Evolutionary conservation across 2,888 invertebrate genomes (phyloP), one percentile per base, ranked within the genome.

Genomic region (Cylindroiulus punctatus): DNA sequence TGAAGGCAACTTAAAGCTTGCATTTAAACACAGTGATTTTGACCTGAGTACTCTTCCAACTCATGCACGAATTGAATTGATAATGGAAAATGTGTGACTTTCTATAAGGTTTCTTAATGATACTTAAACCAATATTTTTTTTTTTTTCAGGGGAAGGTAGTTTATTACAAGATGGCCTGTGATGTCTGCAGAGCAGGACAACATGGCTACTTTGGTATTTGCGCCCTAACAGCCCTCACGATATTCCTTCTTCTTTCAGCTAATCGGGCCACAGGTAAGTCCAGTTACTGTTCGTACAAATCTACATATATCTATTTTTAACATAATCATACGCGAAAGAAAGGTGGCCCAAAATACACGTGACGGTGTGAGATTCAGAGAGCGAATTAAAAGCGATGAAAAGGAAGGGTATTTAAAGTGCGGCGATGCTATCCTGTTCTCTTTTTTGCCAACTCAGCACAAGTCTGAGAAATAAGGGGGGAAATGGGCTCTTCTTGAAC

Each of bases 251-350:
- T 85, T 42, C 44, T 86, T 12, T 86, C 86, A 22, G 76, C 82
- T 36, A 86, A 86, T 30, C 65, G 85, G 85, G 86, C 86, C 81
- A 86, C 85, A 86, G 86, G 86, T 86, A 86, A 86, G 86, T 76
- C 30, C 12, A 30, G 0, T 30, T 76, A 76, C 76, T 14, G 76
- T 76, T 76, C 14, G 30, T 30, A 76, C 7, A 76, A 14, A 76
- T 30, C 76, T 30, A 76, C 30, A 14, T 76, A 30, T 76, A 10
- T 30, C 10, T 57, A n/a, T 26, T 76, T 76, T 76, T 76, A 76
- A 76, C 14, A 8, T 76, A 30, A 30, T 76, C 30, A 76, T 30
- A 14, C 76, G 26, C 12, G 14, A 30, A 76, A 1, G 76, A 14
- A 57, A 76, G 4, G 30, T 30, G 76, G 8, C 17, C 30, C 76